Evolutionary conservation across 2,797 vertebrate species (phyloP), one percentile per base, ranked within the genome.

Genomic region (Gallirallus australis): DNA sequence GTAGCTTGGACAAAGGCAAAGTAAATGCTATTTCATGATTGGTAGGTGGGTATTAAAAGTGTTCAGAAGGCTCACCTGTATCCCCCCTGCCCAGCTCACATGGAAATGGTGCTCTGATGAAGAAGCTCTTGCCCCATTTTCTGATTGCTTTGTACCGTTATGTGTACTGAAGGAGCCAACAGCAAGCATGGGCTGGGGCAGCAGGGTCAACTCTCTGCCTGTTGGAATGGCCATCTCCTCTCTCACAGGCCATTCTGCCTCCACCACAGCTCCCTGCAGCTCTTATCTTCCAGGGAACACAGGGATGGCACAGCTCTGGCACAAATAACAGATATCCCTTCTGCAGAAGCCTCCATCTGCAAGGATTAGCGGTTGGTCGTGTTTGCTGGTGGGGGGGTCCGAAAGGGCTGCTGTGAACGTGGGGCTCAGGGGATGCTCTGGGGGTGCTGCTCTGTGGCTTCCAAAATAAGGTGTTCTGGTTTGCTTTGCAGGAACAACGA

Each of bases 401-500:
- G 1, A 65, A 52, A 28, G 54, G 52, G 69, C 65, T 69, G 64
- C 75, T 28, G 75, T 1, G 37, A 47, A 3, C 30, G 0, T 60
- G 23, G 65, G 35, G 54, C 31, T n/a, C 59, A 24, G 56, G 56
- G 68, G 69, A 6, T 15, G 47, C 8, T 1, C 16, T 37, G 54
- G 12, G 59, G 35, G 66, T 54, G 12, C 70, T 48, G 33, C 78
- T 72, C 30, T 27, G 37, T 64, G 14, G 33, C 59, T 50, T 78
- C 54, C 56, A 25, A 68, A 37, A 52, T 14, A 23, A 60, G 14
- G 6, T 11, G 2, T 30, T 52, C 31, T 78, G 66, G 39, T 92
- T 92, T 87, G 69, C 35, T 79, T 66, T 92, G 30, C 78, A 97
- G 96, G 21, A 75, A 66, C 86, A 71, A 86, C 1, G 27, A 94